phyloP scores from a whole-genome alignment of 2,797 vertebrate genomes.

The Phrynocephalus forsythii region DNA sequence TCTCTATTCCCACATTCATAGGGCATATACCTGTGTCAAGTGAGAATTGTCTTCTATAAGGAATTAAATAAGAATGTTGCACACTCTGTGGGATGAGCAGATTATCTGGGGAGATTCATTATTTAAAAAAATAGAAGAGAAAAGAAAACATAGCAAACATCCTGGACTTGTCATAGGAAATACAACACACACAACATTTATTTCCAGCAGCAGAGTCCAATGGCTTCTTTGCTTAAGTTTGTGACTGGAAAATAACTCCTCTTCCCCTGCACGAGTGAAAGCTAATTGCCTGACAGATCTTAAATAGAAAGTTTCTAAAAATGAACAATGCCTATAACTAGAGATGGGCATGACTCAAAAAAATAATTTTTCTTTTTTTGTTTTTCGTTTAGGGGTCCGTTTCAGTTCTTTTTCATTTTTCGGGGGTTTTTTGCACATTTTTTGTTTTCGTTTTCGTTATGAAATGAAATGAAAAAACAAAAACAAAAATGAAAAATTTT shows the following conservation, averaged over 20 bases:
- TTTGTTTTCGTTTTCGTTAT: too few species aligned
- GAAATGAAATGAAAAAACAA: too few species aligned
- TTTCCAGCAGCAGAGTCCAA: not conserved
- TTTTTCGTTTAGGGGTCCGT: too few species aligned
- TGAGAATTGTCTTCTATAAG: not conserved
- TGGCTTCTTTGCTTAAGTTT: not conserved
- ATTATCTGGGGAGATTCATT: conserved; percentile 6
- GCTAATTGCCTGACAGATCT: conserved; percentile 11
- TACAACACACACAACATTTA: not conserved
- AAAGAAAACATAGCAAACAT: not conserved
- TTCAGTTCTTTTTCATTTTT: too few species aligned
- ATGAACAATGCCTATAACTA: not conserved
- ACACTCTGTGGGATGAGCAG: conserved; percentile 14
- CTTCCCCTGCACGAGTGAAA: not conserved
- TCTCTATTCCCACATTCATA: not conserved
- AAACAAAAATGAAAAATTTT: too few species aligned
- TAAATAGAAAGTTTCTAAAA: conserved; percentile 18
- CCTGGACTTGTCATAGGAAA: not conserved
- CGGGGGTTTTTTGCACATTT: too few species aligned
- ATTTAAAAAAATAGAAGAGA: not conserved
- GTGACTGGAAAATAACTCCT: conserved; percentile 7
- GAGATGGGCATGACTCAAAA: too few species aligned
- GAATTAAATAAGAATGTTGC: conserved; percentile 6
- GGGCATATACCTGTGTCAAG: not conserved
- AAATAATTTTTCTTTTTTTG: too few species aligned